Base-by-base conservation (phyloP, 2,797 vertebrate species). In the Catharus ustulatus region DNA sequence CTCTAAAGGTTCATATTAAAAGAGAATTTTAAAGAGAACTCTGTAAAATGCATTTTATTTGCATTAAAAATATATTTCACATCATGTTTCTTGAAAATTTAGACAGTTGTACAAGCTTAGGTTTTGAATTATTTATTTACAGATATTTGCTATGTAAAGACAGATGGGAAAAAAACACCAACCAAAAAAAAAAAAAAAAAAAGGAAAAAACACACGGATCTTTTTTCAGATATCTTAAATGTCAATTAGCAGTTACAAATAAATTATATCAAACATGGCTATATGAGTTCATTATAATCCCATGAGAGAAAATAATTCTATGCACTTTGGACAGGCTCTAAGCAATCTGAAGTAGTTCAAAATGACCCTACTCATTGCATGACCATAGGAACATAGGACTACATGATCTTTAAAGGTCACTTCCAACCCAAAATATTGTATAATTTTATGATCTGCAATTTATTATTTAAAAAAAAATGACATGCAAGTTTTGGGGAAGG, bases 141-240 rank as follows among this genome's bases (percentile, higher is more conserved):
- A 88, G 43, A n/a, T 88, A 86, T 36, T 85, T 94, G 15, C 9
- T 69, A 23, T 80, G 48, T 66, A 73, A 30, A 83, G 84, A 80
- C 55, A 6, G 26, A 57, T 6, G 11, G 5, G 1, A 12, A 11
- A 76, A 55, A 79, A 58, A 0, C 6, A n/a, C 3, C 5, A 59
- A 23, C 1, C 0, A 15, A 29, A 34, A 43, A 43, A 15, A 23
- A 29, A 54, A 0, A 15, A 29, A 34, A 34, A 38, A 11, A 38
- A 5, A 22, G 2, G 0, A 55, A 54, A 42, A 55, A 22, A 1
- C 0, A 13, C 0, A 1, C 0, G 66, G 8, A 59, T 22, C 6
- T 5, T 49, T 3, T 38, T 90, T 90, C 32, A 76, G 17, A 29
- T 40, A 38, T 34, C 8, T 10, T 63, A 66, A 59, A 76, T 66